Conservation (phyloP, 2,113 vertebrate genomes). For the Odocoileus hemionus region DNA sequence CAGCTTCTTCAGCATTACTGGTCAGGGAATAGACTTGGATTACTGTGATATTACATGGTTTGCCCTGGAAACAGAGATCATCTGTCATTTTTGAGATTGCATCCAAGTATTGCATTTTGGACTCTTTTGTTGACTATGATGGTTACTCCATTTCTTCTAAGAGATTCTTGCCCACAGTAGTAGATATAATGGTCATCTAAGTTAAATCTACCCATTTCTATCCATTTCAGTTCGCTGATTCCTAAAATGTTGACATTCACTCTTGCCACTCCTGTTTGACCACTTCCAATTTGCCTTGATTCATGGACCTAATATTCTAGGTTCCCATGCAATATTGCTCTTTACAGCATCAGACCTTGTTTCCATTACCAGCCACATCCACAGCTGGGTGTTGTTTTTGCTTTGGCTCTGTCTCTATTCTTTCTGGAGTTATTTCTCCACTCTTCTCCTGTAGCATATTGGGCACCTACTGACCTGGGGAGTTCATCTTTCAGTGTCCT, state of each 20-base stretch:
- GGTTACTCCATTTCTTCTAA: not conserved
- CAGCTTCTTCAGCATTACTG: not conserved
- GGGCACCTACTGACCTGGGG: not conserved
- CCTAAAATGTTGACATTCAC: not conserved
- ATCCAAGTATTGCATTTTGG: not conserved
- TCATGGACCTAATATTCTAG: not conserved
- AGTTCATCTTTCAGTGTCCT: too few species aligned
- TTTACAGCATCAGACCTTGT: not conserved
- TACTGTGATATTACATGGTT: not conserved
- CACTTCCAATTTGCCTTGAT: not conserved
- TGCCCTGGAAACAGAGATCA: not conserved
- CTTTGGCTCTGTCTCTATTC: not conserved
- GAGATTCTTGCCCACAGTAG: not conserved
- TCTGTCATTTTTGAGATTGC: not conserved
- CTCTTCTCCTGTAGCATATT: not conserved
- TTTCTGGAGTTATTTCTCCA: not conserved
- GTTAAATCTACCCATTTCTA: not conserved
- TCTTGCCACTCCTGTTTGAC: not conserved
- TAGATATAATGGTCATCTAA: not conserved
- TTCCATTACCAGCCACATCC: not conserved
- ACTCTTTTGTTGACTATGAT: not conserved
- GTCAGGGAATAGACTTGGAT: not conserved
- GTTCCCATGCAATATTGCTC: not conserved
- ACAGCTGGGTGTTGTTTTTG: not conserved
- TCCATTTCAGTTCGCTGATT: not conserved